Evolutionary conservation across 2,888 invertebrate genomes (phyloP).

Genomic region (Synergus laeviventris): DNA sequence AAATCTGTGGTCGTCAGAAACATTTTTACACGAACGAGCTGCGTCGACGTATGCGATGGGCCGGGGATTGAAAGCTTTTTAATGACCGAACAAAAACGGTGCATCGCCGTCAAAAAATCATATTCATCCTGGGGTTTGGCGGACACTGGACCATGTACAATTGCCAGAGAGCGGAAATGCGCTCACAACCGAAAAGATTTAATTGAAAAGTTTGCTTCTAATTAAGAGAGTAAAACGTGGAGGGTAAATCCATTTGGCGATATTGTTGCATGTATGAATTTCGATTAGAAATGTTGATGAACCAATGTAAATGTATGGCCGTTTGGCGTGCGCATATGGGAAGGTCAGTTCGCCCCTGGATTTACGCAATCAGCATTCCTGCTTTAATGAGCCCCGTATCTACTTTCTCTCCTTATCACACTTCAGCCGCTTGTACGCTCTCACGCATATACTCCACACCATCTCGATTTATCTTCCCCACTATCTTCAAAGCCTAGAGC

Average conservation of each 20-base stretch:
- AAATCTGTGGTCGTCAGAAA: constrained; percentile 48
- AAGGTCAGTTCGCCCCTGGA: constrained; percentile 1
- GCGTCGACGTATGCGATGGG: constrained; percentile 49
- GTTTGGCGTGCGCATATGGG: not conserved
- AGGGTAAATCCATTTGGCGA: constrained; percentile 40
- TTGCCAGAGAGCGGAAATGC: constrained; percentile 17
- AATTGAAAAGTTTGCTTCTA: constrained; percentile 31
- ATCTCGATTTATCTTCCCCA: not conserved
- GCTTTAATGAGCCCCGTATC: constrained; percentile 33
- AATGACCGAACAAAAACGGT: constrained; percentile 48
- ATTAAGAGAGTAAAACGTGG: constrained; percentile 40
- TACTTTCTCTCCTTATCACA: constrained; percentile 7
- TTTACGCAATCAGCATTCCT: constrained; percentile 39
- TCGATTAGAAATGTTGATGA: constrained; percentile 29
- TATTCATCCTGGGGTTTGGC: constrained; percentile 35
- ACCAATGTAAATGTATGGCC: not conserved
- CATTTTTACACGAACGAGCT: constrained; percentile 52
- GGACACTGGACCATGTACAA: constrained; percentile 18
- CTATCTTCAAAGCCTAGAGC: not conserved
- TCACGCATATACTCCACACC: not conserved
- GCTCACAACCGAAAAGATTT: constrained; percentile 40
- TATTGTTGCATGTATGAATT: constrained; percentile 34
- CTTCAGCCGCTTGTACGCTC: not conserved
- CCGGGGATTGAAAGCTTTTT: constrained; percentile 52
- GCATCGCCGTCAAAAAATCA: constrained; percentile 48